These are phyloP conservation scores for Agrochola lychnidis DNA, from an alignment of 2,888 invertebrate genomes.

Conservation along the genomic window DNA sequence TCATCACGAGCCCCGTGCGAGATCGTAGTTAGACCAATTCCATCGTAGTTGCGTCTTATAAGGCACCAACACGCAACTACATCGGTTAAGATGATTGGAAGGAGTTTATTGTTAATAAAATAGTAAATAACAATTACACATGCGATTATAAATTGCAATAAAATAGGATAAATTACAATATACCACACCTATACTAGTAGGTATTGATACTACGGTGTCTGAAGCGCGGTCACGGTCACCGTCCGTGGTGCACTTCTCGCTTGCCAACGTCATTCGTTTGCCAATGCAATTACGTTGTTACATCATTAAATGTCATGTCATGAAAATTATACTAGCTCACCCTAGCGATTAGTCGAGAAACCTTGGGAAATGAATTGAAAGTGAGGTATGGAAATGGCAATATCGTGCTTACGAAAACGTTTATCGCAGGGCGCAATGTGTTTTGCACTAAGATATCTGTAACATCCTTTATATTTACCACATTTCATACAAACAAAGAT, in stretches of 20 bases:
- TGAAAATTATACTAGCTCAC: slow-evolving; percentile 41
- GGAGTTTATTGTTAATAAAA: slow-evolving; percentile 11
- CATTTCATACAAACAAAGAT: background rate
- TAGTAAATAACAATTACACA: slow-evolving; percentile 4
- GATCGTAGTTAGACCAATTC: slow-evolving; percentile 62
- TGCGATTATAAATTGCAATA: slow-evolving; percentile 10
- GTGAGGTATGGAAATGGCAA: slow-evolving; percentile 30
- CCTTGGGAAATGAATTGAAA: slow-evolving; percentile 45
- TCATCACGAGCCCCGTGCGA: slow-evolving; percentile 75
- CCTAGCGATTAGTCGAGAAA: slow-evolving; percentile 35
- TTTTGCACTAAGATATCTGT: background rate
- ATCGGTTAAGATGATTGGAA: slow-evolving; percentile 11
- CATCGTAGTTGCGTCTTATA: slow-evolving; percentile 21
- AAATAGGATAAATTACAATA: slow-evolving; percentile 26
- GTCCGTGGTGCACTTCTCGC: slow-evolving; percentile 58
- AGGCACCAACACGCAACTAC: slow-evolving; percentile 16
- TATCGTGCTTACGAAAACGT: slow-evolving; percentile 12
- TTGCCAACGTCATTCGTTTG: slow-evolving; percentile 57
- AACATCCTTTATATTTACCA: background rate
- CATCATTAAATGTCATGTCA: slow-evolving; percentile 58
- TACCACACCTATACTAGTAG: slow-evolving; percentile 27
- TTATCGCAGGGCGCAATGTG: background rate
- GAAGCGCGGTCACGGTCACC: slow-evolving; percentile 68
- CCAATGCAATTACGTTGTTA: slow-evolving; percentile 59
- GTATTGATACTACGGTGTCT: slow-evolving; percentile 38